Evolutionary conservation across 1,140 invertebrate genomes (phyloP).

Genomic region (Bombus confusus): DNA sequence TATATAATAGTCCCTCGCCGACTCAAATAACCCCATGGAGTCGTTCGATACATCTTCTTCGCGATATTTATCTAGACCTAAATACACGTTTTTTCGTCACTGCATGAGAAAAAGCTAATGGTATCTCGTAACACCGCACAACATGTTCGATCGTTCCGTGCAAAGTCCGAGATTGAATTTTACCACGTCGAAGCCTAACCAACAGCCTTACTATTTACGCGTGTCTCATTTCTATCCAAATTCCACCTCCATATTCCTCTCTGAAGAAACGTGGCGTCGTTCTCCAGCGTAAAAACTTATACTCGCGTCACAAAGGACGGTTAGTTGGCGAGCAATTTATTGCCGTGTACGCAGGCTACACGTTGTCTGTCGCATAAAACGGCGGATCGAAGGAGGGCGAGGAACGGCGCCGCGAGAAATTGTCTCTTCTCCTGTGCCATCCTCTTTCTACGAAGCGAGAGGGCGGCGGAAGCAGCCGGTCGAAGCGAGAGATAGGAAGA

Average conservation of each 20-base stretch:
- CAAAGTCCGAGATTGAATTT: neutral
- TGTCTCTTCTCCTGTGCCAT: constrained; percentile 27
- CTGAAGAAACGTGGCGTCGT: neutral
- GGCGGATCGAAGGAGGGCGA: constrained; percentile 38
- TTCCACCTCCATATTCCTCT: neutral
- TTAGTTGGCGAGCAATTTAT: constrained; percentile 58
- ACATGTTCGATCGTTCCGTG: neutral
- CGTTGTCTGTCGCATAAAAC: constrained; percentile 52
- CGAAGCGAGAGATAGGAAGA: constrained; percentile 20
- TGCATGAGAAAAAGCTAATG: neutral
- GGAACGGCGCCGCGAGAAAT: constrained; percentile 57
- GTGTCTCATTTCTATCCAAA: neutral
- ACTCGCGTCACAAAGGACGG: constrained; percentile 18
- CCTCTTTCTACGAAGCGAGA: neutral
- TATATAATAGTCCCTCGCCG: too few relatives aligned
- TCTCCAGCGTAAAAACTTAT: neutral
- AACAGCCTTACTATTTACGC: neutral
- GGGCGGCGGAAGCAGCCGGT: neutral
- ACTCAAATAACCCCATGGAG: too few relatives aligned
- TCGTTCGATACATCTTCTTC: too few relatives aligned
- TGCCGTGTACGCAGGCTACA: constrained; percentile 22
- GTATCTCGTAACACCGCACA: neutral
- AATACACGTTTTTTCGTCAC: too few relatives aligned
- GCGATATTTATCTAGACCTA: too few relatives aligned
- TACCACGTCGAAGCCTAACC: neutral